Percentiles rank a stretch among this genome's conserved stretches.
These are phyloP conservation scores for Sarcophaga variegata DNA, from an alignment of 2,888 invertebrate species.

Conservation along the genomic window DNA sequence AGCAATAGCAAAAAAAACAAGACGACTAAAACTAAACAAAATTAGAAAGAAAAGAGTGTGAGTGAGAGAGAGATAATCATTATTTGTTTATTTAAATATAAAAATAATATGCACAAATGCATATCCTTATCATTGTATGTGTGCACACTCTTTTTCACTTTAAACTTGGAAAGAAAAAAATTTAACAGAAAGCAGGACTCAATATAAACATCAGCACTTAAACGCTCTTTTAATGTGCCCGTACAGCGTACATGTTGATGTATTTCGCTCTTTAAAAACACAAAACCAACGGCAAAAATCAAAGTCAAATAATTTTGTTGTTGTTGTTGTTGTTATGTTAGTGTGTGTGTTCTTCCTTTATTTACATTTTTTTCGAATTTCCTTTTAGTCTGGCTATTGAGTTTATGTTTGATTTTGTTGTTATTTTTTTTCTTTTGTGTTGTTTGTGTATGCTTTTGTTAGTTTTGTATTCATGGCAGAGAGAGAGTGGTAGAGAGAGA, in stretches of 20 bases:
- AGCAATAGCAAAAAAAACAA: conserved; percentile 47
- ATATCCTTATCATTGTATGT: too few species aligned
- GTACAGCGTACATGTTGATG: conserved; percentile 17
- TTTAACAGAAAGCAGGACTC: conserved; percentile 6
- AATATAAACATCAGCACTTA: neutral
- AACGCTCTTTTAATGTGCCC: neutral
- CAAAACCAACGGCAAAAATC: conserved; percentile 75
- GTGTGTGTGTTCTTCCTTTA: conserved; percentile 25
- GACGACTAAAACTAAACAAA: neutral
- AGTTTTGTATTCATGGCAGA: conserved; percentile 18
- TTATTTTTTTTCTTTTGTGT: neutral
- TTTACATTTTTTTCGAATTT: conserved; percentile 8
- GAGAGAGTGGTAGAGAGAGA: neutral
- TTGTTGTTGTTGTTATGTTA: neutral
- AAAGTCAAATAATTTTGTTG: conserved; percentile 76
- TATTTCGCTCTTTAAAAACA: conserved; percentile 15
- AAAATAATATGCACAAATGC: neutral
- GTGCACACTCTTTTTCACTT: too few species aligned
- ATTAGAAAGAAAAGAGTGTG: conserved; percentile 13
- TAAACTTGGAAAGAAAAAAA: neutral
- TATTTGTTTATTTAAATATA: neutral
- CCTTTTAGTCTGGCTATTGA: conserved; percentile 52
- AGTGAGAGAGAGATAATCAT: too few species aligned
- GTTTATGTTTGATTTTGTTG: conserved; percentile 29
- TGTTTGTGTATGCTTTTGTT: conserved; percentile 16